These are phyloP conservation scores for Homarus gammarus DNA, from an alignment of 2,888 invertebrate species.

Conservation along the genomic window DNA sequence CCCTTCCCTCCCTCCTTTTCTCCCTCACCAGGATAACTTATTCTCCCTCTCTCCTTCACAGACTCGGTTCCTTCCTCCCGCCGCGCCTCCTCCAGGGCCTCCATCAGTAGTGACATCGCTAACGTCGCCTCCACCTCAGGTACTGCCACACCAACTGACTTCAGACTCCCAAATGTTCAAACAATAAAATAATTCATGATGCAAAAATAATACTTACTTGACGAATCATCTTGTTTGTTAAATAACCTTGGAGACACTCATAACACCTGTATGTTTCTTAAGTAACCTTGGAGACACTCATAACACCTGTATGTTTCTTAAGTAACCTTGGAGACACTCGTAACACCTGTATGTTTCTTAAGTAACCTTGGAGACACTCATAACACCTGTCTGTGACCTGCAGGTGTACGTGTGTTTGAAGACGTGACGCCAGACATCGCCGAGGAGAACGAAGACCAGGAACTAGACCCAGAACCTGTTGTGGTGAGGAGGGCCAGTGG, in stretches of 20 bases:
- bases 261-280: no score
- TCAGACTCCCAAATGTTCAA: no score
- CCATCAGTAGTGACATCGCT: constrained; percentile 25
- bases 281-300: no score
- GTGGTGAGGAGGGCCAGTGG: neutral
- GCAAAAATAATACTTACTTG: no score
- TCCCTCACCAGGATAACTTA: neutral
- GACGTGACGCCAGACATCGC: constrained; percentile 33
- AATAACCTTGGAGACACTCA: no score
- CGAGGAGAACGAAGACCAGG: constrained; percentile 43
- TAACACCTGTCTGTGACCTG: no score
- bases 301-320: no score
- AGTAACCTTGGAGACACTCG: no score
- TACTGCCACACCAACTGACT: neutral
- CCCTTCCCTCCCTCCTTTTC: neutral
- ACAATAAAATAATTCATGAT: no score
- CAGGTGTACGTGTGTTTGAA: constrained; percentile 3
- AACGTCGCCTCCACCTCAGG: constrained; percentile 26
- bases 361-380: no score
- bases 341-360: no score
- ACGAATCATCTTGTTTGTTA: no score
- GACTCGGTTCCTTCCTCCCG: constrained; percentile 32
- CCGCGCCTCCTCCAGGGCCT: constrained; percentile 24
- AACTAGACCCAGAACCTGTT: neutral
- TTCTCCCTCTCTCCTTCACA: constrained; percentile 3